These are phyloP conservation scores for Pseudochaenichthys georgianus DNA, from an alignment of 2,797 vertebrate genomes.

Conservation along the genomic window DNA sequence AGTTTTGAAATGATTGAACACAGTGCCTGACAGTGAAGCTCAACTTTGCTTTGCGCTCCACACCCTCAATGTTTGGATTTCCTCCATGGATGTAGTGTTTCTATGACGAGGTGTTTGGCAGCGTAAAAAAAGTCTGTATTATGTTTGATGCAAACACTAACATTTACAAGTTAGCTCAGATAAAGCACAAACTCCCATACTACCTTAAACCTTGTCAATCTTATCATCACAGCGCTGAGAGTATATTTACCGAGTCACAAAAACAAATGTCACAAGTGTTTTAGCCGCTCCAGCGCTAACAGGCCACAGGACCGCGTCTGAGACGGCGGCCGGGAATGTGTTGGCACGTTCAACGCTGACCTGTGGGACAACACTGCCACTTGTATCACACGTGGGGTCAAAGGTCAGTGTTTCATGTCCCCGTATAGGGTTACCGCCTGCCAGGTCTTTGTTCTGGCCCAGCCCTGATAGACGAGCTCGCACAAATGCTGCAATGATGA, in stretches of 20 bases:
- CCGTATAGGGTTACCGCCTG: constrained; percentile 73
- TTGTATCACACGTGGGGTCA: constrained; percentile 71
- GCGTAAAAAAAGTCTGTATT: constrained; percentile 11
- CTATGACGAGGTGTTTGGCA: constrained; percentile 15
- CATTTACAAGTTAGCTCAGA: constrained; percentile 36
- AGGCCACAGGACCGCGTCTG: constrained; percentile 38
- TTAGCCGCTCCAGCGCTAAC: constrained; percentile 37
- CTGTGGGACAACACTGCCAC: constrained; percentile 70
- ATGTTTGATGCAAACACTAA: constrained; percentile 38
- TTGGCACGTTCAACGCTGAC: constrained; percentile 58
- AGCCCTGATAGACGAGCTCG: constrained; percentile 62
- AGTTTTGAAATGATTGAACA: constrained; percentile 22
- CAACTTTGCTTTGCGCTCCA: constrained; percentile 1
- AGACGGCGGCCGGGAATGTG: constrained; percentile 45
- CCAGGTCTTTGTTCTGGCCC: constrained; percentile 70
- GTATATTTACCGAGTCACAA: constrained; percentile 43
- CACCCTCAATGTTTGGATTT: constrained; percentile 31
- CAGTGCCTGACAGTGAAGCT: constrained; percentile 12
- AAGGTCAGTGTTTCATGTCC: constrained; percentile 73
- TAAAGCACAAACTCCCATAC: constrained; percentile 33
- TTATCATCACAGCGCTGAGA: constrained; percentile 25
- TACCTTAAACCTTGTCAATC: constrained; percentile 28
- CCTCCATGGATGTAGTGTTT: background rate
- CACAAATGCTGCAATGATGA: constrained; percentile 61
- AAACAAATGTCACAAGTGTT: constrained; percentile 59